Conservation (phyloP, 2,113 vertebrate genomes). For the Bambusicola thoracicus region DNA sequence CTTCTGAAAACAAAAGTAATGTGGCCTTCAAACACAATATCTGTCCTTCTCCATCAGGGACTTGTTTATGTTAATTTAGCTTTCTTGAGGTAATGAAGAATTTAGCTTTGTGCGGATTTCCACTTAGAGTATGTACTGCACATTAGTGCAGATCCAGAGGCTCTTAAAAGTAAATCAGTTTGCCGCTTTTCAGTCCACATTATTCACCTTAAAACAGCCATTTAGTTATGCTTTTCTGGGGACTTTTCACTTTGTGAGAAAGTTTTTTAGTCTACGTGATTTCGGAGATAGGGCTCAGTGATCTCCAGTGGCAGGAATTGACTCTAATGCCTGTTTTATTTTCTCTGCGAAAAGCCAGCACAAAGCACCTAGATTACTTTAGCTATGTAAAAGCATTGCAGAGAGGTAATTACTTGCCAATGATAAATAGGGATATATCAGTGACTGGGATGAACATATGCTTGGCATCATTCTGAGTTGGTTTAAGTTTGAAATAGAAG, state of each 20-base stretch:
- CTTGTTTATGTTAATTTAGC: constrained; percentile 40
- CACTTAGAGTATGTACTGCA: neutral
- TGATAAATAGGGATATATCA: neutral
- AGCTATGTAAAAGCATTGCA: neutral
- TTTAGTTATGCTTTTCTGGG: neutral
- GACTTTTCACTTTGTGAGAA: neutral
- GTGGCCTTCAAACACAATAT: constrained; percentile 62
- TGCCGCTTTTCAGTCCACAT: neutral
- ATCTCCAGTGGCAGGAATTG: neutral
- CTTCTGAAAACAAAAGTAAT: constrained; percentile 52
- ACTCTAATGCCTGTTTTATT: neutral
- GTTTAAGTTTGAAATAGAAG: constrained; percentile 35
- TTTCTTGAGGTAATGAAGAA: constrained; percentile 52
- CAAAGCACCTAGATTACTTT: neutral
- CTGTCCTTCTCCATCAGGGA: constrained; percentile 34
- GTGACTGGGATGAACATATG: constrained; percentile 30
- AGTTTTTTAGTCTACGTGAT: neutral
- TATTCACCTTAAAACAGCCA: neutral
- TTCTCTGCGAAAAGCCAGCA: neutral
- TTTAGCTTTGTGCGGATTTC: constrained; percentile 35
- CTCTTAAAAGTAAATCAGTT: neutral
- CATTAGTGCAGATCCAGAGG: neutral
- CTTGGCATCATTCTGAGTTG: constrained; percentile 34
- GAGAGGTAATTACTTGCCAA: constrained; percentile 2
- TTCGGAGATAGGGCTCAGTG: neutral